Evolutionary conservation across 2,797 vertebrate species (phyloP).

Genomic region (Todus mexicanus): DNA sequence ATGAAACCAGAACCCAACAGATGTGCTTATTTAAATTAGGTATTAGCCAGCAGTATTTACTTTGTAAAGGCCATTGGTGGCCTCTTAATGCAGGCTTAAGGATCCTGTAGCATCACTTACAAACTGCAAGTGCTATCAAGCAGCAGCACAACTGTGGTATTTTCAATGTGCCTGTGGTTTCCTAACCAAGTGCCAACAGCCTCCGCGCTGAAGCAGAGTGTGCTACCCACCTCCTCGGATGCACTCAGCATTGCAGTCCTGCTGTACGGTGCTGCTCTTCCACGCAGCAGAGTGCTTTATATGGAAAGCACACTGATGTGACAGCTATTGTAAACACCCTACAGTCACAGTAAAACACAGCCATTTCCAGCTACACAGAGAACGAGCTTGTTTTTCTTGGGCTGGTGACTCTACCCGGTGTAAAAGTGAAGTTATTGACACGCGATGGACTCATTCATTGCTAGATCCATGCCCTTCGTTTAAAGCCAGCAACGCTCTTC

Average conservation of each 20-base stretch:
- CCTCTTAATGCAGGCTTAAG: neutral
- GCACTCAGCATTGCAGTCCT: neutral
- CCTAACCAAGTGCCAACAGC: neutral
- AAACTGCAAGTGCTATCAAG: neutral
- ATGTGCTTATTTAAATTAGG: neutral
- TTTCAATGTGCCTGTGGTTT: neutral
- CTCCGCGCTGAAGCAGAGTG: neutral
- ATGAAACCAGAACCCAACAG: neutral
- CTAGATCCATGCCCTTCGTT: slow-evolving; percentile 27
- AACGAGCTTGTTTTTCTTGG: neutral
- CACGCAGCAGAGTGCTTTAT: neutral
- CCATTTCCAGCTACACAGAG: neutral
- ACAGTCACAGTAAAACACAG: neutral
- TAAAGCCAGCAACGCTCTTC: neutral
- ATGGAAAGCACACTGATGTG: neutral
- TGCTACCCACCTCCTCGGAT: neutral
- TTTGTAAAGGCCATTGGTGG: neutral
- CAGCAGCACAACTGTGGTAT: neutral
- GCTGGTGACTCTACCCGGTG: neutral
- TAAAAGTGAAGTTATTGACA: slow-evolving; percentile 5
- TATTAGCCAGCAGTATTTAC: neutral
- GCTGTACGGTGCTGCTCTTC: neutral
- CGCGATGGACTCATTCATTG: neutral
- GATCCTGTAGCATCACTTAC: neutral
- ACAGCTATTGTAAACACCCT: neutral